Percentiles rank a stretch among this genome's conserved stretches.
These are phyloP conservation scores for Heliconius ismenius DNA, from an alignment of 2,888 invertebrate genomes.

Conservation along the genomic window DNA sequence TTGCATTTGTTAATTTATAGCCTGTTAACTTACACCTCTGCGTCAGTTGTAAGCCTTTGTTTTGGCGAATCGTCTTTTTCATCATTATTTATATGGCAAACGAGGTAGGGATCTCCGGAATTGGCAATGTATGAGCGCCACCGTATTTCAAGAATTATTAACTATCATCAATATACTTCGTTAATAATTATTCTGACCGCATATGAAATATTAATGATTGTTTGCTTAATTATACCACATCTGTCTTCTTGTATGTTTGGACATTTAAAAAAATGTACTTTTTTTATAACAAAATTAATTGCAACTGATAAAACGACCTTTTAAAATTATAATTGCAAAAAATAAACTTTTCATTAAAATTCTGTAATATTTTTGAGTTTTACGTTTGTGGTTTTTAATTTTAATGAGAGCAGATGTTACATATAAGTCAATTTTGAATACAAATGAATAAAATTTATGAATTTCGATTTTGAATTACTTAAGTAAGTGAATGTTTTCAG, in stretches of 20 bases:
- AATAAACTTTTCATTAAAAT: neutral
- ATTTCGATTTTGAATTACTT: neutral
- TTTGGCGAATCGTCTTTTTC: conserved; percentile 31
- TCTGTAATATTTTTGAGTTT: neutral
- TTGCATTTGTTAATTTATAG: conserved; percentile 22
- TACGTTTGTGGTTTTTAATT: no score
- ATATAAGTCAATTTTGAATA: neutral
- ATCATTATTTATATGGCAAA: conserved; percentile 32
- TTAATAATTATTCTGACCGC: conserved; percentile 33
- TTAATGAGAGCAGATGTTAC: no score
- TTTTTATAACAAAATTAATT: neutral
- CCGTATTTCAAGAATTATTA: conserved; percentile 34
- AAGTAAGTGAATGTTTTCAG: no score
- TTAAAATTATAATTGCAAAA: neutral
- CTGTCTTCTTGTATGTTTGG: conserved; percentile 14
- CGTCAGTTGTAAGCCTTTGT: conserved; percentile 25
- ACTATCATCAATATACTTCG: conserved; percentile 41
- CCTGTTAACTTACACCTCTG: conserved; percentile 33
- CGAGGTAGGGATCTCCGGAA: conserved; percentile 15
- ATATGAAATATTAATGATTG: conserved; percentile 20
- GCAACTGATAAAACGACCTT: neutral
- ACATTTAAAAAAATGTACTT: neutral
- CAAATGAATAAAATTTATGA: neutral
- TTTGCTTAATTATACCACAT: conserved; percentile 17
- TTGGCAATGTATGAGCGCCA: conserved; percentile 28